Percentiles rank a stretch among this genome's conserved stretches.
phyloP scores from a whole-genome alignment of 1,140 invertebrate species.

The Prorops nasuta region DNA sequence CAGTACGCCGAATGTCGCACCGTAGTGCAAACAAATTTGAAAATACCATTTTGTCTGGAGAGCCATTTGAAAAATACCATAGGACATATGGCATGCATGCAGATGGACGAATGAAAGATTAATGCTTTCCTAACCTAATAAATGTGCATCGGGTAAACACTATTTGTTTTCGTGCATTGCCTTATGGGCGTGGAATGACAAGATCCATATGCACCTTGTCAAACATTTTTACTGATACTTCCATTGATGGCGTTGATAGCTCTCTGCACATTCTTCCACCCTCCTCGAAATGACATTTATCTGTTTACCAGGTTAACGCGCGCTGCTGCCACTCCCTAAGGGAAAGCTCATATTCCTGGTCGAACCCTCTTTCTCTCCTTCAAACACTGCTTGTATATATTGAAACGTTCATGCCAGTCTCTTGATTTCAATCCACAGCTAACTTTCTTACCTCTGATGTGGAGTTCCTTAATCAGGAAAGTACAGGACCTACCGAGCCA shows the following conservation, averaged over 20 bases:
- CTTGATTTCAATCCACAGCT: too few species aligned
- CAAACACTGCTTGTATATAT: too few species aligned
- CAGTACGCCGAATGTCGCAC: too few species aligned
- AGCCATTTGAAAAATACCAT: too few species aligned
- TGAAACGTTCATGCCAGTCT: too few species aligned
- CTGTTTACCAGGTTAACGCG: slow-evolving; percentile 10
- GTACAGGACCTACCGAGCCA: background rate
- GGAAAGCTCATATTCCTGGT: slow-evolving; percentile 13
- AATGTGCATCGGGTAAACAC: slow-evolving; percentile 39
- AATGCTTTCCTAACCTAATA: slow-evolving; percentile 40
- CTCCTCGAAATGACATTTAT: slow-evolving; percentile 6
- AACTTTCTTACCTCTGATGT: too few species aligned
- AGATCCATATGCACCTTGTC: slow-evolving; percentile 38
- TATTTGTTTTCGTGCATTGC: slow-evolving; percentile 45
- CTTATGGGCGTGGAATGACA: slow-evolving; percentile 25
- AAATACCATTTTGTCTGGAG: too few species aligned
- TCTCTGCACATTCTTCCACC: background rate
- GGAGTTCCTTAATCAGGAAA: slow-evolving; percentile 16
- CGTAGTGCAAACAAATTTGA: too few species aligned
- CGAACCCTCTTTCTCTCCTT: slow-evolving; percentile 3
- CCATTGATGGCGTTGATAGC: slow-evolving; percentile 15
- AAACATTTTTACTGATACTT: slow-evolving; percentile 28
- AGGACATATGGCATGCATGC: too few species aligned
- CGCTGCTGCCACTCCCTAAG: background rate
- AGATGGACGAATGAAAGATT: too few species aligned